Conservation (phyloP, 2,888 invertebrate species). For the Iphiclides podalirius region DNA sequence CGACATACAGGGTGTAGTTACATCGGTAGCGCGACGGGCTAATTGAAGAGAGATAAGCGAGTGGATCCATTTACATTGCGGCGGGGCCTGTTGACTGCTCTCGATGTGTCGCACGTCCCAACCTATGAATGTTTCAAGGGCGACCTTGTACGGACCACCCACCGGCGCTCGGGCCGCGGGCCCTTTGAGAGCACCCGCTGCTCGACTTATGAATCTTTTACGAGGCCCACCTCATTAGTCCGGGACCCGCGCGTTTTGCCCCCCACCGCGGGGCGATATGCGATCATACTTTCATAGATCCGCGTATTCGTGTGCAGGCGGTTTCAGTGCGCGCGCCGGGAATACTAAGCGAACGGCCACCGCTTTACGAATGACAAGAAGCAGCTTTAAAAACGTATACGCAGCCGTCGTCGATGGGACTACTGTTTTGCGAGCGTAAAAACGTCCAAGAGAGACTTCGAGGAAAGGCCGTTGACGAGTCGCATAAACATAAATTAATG, state of each 20-base stretch:
- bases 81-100: too few relatives aligned
- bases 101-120: conserved; percentile 44
- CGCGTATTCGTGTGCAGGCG: conserved; percentile 15
- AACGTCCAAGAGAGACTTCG: too few relatives aligned
- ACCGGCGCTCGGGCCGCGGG: conserved; percentile 12
- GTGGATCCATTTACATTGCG: too few relatives aligned
- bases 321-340: neutral
- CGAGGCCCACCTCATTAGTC: conserved; percentile 17
- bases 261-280: neutral
- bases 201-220: conserved; percentile 21
- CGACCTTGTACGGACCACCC: conserved; percentile 32
- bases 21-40: too few relatives aligned
- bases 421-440: too few relatives aligned
- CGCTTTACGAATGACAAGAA: too few relatives aligned
- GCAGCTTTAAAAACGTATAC: too few relatives aligned
- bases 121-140: conserved; percentile 36
- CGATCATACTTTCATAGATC: conserved; percentile 19
- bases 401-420: too few relatives aligned
- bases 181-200: conserved; percentile 25
- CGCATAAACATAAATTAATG: too few relatives aligned
- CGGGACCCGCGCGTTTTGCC: conserved; percentile 11
- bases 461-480: too few relatives aligned
- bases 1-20: too few relatives aligned
- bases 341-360: conserved; percentile 4
- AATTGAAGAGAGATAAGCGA: too few relatives aligned